Evolutionary conservation across 2,888 invertebrate genomes (phyloP).

Genomic region (Mystacides longicornis): DNA sequence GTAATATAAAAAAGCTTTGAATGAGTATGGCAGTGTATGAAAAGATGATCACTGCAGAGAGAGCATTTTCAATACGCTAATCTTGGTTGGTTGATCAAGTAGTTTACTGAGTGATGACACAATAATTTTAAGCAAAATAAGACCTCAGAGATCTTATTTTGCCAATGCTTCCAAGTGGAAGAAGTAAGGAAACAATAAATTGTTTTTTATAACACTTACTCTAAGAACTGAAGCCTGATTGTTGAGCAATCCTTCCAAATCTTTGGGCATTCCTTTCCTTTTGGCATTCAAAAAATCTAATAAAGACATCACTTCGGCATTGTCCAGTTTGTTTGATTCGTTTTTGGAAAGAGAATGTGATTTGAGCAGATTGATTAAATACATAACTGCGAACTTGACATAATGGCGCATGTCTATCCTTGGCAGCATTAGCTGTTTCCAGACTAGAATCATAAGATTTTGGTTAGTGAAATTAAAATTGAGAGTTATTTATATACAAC

Average conservation of each 20-base stretch:
- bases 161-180: too few species aligned
- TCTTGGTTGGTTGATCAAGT: too few species aligned
- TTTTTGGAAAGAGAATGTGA: slow-evolving; percentile 31
- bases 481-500: not conserved
- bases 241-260: slow-evolving; percentile 48
- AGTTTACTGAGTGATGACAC: too few species aligned
- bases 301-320: slow-evolving; percentile 53
- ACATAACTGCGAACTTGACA: slow-evolving; percentile 54
- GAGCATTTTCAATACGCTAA: too few species aligned
- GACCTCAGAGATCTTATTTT: too few species aligned
- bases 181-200: too few species aligned
- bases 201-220: too few species aligned
- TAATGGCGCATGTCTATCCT: slow-evolving; percentile 65
- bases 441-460: slow-evolving; percentile 45
- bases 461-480: not conserved
- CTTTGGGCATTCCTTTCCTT: slow-evolving; percentile 48
- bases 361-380: slow-evolving; percentile 50
- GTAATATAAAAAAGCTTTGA: too few species aligned
- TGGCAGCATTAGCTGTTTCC: slow-evolving; percentile 69
- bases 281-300: slow-evolving; percentile 53
- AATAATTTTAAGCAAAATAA: too few species aligned
- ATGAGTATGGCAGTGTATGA: too few species aligned
- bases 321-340: slow-evolving; percentile 39
- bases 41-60: too few species aligned
- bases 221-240: slow-evolving; percentile 49